Evolutionary conservation across 1,140 invertebrate genomes (phyloP), one percentile per base, ranked within the genome.

Genomic region (Micrasema minimum): DNA sequence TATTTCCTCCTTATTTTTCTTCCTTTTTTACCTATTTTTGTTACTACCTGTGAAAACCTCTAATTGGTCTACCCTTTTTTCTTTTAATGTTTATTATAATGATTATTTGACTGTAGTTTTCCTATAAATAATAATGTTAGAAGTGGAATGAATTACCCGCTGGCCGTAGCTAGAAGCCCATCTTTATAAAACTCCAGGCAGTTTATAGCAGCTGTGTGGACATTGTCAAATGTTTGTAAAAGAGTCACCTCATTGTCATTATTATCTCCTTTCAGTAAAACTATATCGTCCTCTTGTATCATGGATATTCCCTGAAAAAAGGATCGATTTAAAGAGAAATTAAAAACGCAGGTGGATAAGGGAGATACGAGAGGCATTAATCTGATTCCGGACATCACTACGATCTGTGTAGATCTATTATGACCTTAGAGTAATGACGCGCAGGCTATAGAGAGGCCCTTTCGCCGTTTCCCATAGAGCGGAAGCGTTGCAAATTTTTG

Each of bases 131-230:
- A n/a, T n/a, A n/a, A n/a, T n/a, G n/a, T n/a, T n/a, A n/a, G n/a
- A n/a, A n/a, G n/a, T n/a, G n/a, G n/a, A n/a, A n/a, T n/a, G n/a
- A 31, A 77, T 76, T 72, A 89, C 88, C 87, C 84, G 61, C 86
- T 87, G 23, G 83, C 87, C 18, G 87, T 86, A 9, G 85, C 87
- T 16, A 90, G 77, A 10, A 87, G 72, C 72, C 83, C 84, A 20
- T 80, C 81, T 9, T 38, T 37, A 71, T 81, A 77, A 74, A 89
- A 86, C 72, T 84, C 81, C 59, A 87, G 85, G 64, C 83, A 82
- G 72, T 90, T 91, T 14, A 92, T 85, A 12, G 85, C 81, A 2
- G 82, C 85, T 11, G 79, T 80, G 37, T 85, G 80, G 20, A 82
- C 23, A 81, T 85, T 82, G 43, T 87, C 85, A 4, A 88, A 72